Evolutionary conservation across 2,888 invertebrate genomes (phyloP).

Genomic region (Amitus sp.): DNA sequence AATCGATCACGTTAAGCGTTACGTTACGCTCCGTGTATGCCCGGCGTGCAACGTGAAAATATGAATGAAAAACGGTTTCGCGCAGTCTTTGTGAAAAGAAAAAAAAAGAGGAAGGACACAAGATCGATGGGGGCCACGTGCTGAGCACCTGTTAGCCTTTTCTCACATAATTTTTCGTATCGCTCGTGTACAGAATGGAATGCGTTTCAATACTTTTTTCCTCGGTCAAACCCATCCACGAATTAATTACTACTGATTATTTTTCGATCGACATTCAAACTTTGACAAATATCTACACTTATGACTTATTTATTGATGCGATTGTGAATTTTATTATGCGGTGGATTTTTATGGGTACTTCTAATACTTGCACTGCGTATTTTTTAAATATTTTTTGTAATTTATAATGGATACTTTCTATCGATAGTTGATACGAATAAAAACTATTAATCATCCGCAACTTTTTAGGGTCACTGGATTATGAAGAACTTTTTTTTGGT

Average conservation of each 20-base stretch:
- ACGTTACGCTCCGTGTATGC: constrained; percentile 41
- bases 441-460: no score
- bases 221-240: constrained; percentile 25
- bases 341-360: no score
- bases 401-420: no score
- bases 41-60: constrained; percentile 50
- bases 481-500: no score
- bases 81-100: constrained; percentile 54
- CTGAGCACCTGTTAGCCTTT: constrained; percentile 58
- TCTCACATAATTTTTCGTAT: constrained; percentile 38
- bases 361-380: no score
- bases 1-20: constrained; percentile 43
- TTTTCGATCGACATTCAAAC: neutral
- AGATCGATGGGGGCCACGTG: constrained; percentile 64
- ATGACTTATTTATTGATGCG: no score
- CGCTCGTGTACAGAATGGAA: constrained; percentile 33
- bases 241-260: constrained; percentile 18
- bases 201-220: constrained; percentile 39
- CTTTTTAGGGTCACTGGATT: no score
- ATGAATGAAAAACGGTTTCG: constrained; percentile 62
- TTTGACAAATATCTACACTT: no score
- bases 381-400: no score
- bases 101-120: constrained; percentile 53
- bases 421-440: no score
- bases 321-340: no score